Evolutionary conservation across 2,888 invertebrate species (phyloP), one percentile per base, ranked within the genome.

Genomic region (Melangyna quadrimaculata): DNA sequence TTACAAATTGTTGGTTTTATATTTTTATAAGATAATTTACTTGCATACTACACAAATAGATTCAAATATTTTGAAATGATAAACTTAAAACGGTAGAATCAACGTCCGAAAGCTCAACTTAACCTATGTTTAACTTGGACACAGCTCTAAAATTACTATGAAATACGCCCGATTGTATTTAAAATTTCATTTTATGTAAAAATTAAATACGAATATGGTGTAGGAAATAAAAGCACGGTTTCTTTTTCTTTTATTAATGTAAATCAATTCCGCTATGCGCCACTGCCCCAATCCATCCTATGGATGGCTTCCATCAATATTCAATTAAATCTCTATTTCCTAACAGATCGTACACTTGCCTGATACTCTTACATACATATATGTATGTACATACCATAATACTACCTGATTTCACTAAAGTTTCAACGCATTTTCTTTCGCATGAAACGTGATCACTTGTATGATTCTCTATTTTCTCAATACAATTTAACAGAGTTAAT

Each of bases 401-500:
- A 55, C 45, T 75, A 27, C 40, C 59, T 48, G 53, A 63, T 74
- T 71, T 24, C 70, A 48, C 48, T 75, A n/a, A 12, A 19, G 29
- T 63, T 35, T 19, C 57, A 82, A 32, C 6, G 24, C 63, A 77
- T 77, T 61, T 77, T 67, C 80, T 72, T 80, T 80, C 80, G 63
- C 72, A 72, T 73, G 86, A 81, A 86, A 86, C 86, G 61, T 81
- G 86, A 86, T 86, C 86, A 73, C 65, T 73, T 86, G 55, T 69
- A 29, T 81, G 69, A 63, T 43, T 86, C 84, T 86, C 75, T 72
- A 24, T 86, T 86, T 77, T 77, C 80, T 40, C 63, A 73, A 73
- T 67, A 63, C 55, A 63, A 63, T 51, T 69, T 19, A 55, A 35
- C 53, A 53, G 59, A 71, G 59, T 67, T 67, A 53, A 45, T 32